A percentile compares a stretch with the other conserved stretches of the same genome.
These are phyloP conservation scores for Drosophila maculinotata DNA, from an alignment of 2,888 invertebrate genomes.

Conservation along the genomic window DNA sequence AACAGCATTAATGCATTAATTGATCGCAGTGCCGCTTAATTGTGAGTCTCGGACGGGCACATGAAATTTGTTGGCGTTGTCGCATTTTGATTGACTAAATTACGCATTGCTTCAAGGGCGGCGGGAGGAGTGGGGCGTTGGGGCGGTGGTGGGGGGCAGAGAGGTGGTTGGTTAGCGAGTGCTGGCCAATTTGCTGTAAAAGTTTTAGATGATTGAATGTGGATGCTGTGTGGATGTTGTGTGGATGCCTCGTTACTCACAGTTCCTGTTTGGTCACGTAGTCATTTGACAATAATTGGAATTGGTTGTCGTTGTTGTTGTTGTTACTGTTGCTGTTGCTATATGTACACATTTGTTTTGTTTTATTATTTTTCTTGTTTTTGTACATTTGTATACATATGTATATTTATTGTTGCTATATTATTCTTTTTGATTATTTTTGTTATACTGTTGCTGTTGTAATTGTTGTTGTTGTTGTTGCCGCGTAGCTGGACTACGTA, in stretches of 20 bases:
- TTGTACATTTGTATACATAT: conserved; percentile 6
- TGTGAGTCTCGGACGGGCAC: conserved; percentile 36
- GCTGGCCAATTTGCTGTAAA: conserved; percentile 11
- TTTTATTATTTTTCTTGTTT: conserved; percentile 18
- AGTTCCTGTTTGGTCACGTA: conserved; percentile 57
- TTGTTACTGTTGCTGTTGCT: conserved; percentile 15
- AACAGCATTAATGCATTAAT: conserved; percentile 48
- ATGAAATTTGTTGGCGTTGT: conserved; percentile 47
- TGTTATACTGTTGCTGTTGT: not conserved
- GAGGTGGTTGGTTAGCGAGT: not conserved
- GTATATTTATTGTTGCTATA: conserved; percentile 17
- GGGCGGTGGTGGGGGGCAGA: not conserved
- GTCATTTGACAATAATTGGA: conserved; percentile 47
- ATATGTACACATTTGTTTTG: not conserved
- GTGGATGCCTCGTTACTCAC: conserved; percentile 6
- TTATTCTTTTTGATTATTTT: conserved; percentile 21
- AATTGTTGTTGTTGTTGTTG: conserved; percentile 6
- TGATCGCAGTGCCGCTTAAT: conserved; percentile 47
- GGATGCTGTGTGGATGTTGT: conserved; percentile 7
- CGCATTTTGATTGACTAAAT: conserved; percentile 60
- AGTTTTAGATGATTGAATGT: conserved; percentile 6
- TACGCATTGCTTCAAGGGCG: conserved; percentile 22
- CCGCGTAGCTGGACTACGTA: conserved; percentile 51
- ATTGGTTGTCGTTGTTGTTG: conserved; percentile 13
- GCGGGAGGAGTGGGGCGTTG: not conserved